phyloP scores from a whole-genome alignment of 2,113 vertebrate species.

The Brachypodius melanocephalos region DNA sequence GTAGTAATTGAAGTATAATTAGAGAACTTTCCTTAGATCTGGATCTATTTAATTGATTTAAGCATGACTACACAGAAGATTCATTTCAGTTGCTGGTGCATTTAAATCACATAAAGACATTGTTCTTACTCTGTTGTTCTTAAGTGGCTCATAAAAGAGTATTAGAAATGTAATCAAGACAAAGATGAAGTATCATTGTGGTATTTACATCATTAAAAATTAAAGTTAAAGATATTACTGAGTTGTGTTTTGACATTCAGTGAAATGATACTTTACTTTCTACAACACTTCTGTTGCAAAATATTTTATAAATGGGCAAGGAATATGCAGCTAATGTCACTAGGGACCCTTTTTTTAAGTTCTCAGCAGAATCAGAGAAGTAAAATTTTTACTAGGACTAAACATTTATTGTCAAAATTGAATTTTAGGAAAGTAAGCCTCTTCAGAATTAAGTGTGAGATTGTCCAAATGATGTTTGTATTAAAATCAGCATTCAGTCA shows the following conservation, averaged over 20 bases:
- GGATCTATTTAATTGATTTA: constrained; percentile 52
- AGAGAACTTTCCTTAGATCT: constrained; percentile 16
- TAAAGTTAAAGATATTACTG: background rate
- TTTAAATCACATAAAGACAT: background rate
- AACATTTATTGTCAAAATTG: background rate
- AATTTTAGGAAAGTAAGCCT: background rate
- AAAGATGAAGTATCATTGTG: background rate
- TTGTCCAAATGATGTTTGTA: background rate
- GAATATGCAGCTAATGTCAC: background rate
- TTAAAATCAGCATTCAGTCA: background rate
- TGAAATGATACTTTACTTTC: background rate
- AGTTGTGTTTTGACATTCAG: background rate
- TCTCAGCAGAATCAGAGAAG: background rate
- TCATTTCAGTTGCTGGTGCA: background rate
- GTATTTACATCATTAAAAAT: constrained; percentile 3
- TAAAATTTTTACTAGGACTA: background rate
- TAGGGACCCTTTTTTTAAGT: background rate
- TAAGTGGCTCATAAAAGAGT: background rate
- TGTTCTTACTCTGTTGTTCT: background rate
- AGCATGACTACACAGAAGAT: background rate
- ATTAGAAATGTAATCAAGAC: constrained; percentile 7
- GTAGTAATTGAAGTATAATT: constrained; percentile 38
- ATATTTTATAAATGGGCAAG: background rate
- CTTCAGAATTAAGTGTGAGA: background rate
- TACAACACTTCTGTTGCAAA: background rate